Base-by-base conservation (phyloP, 2,797 vertebrate species). In the Tapera naevia region DNA sequence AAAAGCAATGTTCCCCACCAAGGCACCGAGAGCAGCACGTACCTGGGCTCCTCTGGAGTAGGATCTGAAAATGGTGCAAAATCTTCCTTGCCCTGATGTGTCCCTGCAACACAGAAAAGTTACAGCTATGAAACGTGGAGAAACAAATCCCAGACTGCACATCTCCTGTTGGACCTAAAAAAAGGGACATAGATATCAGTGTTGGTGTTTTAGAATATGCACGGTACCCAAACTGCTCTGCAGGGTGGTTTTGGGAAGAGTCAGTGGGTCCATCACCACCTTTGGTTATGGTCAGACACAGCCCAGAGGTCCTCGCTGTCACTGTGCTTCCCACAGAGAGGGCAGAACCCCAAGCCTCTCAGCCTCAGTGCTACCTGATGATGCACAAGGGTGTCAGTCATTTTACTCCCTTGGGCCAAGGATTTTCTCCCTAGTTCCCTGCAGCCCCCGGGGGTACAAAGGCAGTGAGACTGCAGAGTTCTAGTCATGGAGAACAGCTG, bases 31-130 rank as follows among this genome's bases (percentile, higher is more conserved):
- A 28, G 37, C 46, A 35, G 43, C 79, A 33, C 97, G 98, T 96
- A 99, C 99, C 99, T 99, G 99, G 27, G 99, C 99, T 46, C 99
- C 99, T 88, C 99, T 98, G 71, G 99, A 99, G 93, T 99, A 99
- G 51, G 99, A 99, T 91, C 99, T 98, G 97, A 99, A 99, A 97
- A 99, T 99, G 88, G 99, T 99, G 94, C 99, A 99, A 97, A 99
- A 99, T 93, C 99, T 97, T 81, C 99, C 99, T 96, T 99, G 99
- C 37, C 99, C 99, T 17, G 99, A 99, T 2, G 99, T 99, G 97
- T 99, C 99, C 99, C 99, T 99, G 96, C 62, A 97, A 97, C 32
- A 93, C 91, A 95, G 73, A 88, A 76, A 39, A 65, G 82, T 76
- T 37, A 86, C 33, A 94, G 65, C 23, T 32, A 4, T 22, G 57